A percentile compares a stretch with the other conserved stretches of the same genome.
These are phyloP conservation scores for Drosophila antonietae DNA, from an alignment of 2,888 invertebrate species.

Conservation along the genomic window DNA sequence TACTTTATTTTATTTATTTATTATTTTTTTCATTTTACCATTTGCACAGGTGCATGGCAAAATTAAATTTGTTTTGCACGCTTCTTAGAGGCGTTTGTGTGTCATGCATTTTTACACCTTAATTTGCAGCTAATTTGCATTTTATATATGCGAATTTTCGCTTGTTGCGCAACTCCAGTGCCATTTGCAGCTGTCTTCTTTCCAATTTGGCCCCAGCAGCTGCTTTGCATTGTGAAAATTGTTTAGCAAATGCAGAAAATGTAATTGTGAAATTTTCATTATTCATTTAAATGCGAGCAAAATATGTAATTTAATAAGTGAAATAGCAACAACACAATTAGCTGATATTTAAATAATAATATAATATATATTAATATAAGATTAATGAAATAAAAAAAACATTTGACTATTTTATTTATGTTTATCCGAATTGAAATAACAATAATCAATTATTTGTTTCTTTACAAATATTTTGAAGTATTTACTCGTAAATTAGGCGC, in stretches of 20 bases:
- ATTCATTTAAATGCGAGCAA: background rate
- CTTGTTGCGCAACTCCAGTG: constrained; percentile 56
- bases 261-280: background rate
- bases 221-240: constrained; percentile 15
- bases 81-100: constrained; percentile 69
- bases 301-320: background rate
- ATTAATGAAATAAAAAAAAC: background rate
- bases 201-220: background rate
- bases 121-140: constrained; percentile 76
- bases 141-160: constrained; percentile 54
- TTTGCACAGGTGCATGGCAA: constrained; percentile 50
- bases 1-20: background rate
- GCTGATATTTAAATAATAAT: too few relatives aligned
- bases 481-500: constrained; percentile 32
- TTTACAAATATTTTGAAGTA: constrained; percentile 37
- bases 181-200: constrained; percentile 21
- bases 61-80: constrained; percentile 73
- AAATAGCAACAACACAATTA: background rate
- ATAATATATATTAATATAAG: too few relatives aligned
- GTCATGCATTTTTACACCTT: constrained; percentile 77
- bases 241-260: constrained; percentile 18
- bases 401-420: constrained; percentile 31
- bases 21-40: constrained; percentile 13
- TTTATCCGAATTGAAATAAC: constrained; percentile 59
- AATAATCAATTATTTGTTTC: constrained; percentile 49